Base-by-base conservation (phyloP, 2,888 invertebrate species). In the Aethes cnicana region DNA sequence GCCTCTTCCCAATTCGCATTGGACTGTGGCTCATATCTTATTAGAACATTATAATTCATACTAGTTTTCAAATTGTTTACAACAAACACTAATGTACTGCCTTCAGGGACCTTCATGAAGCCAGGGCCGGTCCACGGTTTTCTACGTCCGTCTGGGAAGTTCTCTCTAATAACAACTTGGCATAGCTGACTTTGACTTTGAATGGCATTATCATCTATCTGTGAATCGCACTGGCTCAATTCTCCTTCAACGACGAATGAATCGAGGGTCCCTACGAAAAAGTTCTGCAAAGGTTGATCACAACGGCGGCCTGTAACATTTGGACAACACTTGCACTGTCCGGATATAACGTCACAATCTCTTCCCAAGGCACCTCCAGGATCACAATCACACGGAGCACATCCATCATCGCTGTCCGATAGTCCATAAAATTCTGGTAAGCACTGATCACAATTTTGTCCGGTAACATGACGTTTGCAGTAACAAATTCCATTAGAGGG, bases 1-100 rank as follows among this genome's bases (percentile, higher is more conserved):
- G 97, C 95, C 76, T 97, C 95, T 67, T 96, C 95, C 97, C n/a
- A n/a, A n/a, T n/a, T n/a, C n/a, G n/a, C n/a, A n/a, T 97, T 98
- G 37, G 94, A 92, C 84, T 94, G 93, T 0, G 96, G 95, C 76
- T 97, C 97, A 80, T 98, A 98, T 60, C 98, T 92, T 55, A 98
- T 91, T 26, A 97, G 91, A 46, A 98, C 92, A 74, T 98, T 96
- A 73, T 98, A 99, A 64, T 95, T 94, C 94, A 97, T 96, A 8
- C 95, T 94, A 52, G 93, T 94, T 53, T 94, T 93, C 49, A 98
- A 91, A 72, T 96, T 93, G 64, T 95, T 93, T 14, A 98, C 91
- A 11, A 92, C 92, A 77, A 99, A 96, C 62, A 95, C 95, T 39
- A 99, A 84, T 33, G 93, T 93, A 11, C 96, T 94, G 47, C 95